phyloP scores from a whole-genome alignment of 2,113 vertebrate species.

The Spizaetus ornatus region DNA sequence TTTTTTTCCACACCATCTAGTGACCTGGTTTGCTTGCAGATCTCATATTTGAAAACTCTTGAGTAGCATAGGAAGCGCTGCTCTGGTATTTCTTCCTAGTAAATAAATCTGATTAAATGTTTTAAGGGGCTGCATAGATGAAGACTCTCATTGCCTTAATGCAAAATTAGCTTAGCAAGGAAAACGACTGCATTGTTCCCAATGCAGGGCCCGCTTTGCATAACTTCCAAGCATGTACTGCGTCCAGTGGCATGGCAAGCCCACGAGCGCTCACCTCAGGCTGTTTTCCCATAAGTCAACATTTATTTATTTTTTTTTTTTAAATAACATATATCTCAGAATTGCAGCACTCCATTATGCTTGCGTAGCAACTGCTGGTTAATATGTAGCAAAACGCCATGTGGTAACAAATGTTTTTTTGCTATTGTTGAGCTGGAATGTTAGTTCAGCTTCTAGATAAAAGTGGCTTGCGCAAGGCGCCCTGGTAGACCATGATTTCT shows the following conservation, averaged over 20 bases:
- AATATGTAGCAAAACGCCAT: conserved; percentile 59
- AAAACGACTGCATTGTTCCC: conserved; percentile 33
- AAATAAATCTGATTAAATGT: background rate
- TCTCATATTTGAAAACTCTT: background rate
- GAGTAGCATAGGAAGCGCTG: background rate
- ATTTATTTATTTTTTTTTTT: background rate
- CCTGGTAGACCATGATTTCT: conserved; percentile 10
- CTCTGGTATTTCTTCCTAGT: background rate
- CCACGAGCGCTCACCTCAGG: conserved; percentile 18
- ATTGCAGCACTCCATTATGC: conserved; percentile 43
- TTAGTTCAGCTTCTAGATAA: conserved; percentile 69
- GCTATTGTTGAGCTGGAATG: conserved; percentile 61
- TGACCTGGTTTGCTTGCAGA: background rate
- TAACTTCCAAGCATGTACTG: conserved; percentile 35
- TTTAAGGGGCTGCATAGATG: background rate
- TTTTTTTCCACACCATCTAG: background rate
- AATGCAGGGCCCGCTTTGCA: conserved; percentile 24
- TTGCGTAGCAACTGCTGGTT: conserved; percentile 63
- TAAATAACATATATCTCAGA: background rate
- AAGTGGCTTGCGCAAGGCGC: conserved; percentile 44
- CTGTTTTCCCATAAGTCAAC: conserved; percentile 14
- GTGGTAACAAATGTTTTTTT: conserved; percentile 43
- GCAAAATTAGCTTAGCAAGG: conserved; percentile 16
- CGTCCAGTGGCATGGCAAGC: conserved; percentile 45
- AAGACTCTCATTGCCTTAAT: conserved; percentile 9